Evolutionary conservation across 1,140 invertebrate genomes (phyloP).

Genomic region (Physella acuta): DNA sequence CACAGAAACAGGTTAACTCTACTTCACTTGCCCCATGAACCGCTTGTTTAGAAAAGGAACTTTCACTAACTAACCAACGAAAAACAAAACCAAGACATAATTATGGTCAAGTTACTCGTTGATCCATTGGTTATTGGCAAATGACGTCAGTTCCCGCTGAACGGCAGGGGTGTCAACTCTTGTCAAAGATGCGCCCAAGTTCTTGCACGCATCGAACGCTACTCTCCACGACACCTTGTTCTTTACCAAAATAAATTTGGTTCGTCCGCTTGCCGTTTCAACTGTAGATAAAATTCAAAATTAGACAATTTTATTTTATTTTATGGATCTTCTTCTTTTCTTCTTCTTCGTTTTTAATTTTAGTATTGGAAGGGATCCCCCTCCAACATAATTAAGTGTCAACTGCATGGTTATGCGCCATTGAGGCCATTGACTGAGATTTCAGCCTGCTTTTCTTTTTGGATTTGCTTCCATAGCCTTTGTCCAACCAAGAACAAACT

Average conservation of each 20-base stretch:
- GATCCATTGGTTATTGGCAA: not conserved
- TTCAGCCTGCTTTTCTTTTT: no score
- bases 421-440: no score
- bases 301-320: no score
- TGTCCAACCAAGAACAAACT: no score
- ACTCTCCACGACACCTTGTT: not conserved
- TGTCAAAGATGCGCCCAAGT: not conserved
- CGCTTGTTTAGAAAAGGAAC: not conserved
- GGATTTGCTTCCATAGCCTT: no score
- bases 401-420: no score
- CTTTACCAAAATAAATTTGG: not conserved
- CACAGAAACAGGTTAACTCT: not conserved
- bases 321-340: no score
- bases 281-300: not conserved
- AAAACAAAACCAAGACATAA: not conserved
- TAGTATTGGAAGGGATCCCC: no score
- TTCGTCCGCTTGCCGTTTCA: not conserved
- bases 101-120: not conserved
- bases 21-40: not conserved
- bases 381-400: no score
- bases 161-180: not conserved
- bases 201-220: not conserved
- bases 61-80: not conserved
- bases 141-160: not conserved
- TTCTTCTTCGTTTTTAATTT: no score